Conservation (phyloP, 2,797 vertebrate genomes). For the Poeciliopsis infans region DNA sequence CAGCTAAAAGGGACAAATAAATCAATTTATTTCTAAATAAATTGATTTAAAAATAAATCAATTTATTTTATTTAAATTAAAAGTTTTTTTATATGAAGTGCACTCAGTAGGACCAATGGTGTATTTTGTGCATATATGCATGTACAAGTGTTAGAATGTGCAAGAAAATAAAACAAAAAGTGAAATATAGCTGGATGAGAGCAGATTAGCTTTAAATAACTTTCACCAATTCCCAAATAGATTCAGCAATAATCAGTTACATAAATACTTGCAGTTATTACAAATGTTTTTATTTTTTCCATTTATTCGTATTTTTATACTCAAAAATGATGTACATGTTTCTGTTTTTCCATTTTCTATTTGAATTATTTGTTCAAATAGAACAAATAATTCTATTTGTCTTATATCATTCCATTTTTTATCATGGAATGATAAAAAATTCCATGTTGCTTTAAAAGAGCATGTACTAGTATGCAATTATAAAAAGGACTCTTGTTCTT, state of each 20-base stretch:
- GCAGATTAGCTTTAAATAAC: not conserved
- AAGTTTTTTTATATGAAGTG: not conserved
- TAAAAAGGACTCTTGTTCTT: not conserved
- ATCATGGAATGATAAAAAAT: not conserved
- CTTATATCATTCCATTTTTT: too few species aligned
- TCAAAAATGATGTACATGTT: not conserved
- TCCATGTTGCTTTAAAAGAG: not conserved
- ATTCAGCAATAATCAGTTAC: not conserved
- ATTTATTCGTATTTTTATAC: not conserved
- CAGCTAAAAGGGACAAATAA: not conserved
- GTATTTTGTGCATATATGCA: not conserved
- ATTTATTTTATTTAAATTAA: not conserved
- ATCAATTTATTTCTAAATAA: too few species aligned
- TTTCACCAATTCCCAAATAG: too few species aligned
- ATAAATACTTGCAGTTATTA: not conserved
- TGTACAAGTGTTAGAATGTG: not conserved
- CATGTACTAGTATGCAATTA: not conserved
- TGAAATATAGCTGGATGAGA: not conserved
- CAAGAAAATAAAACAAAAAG: not conserved
- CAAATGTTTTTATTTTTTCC: not conserved
- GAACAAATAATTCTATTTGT: too few species aligned
- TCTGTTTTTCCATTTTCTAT: not conserved
- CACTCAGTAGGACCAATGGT: not conserved
- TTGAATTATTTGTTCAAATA: not conserved
- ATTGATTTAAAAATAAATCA: too few species aligned